Evolutionary conservation across 2,888 invertebrate species (phyloP), one percentile per base, ranked within the genome.

Genomic region (Athalia rosae): DNA sequence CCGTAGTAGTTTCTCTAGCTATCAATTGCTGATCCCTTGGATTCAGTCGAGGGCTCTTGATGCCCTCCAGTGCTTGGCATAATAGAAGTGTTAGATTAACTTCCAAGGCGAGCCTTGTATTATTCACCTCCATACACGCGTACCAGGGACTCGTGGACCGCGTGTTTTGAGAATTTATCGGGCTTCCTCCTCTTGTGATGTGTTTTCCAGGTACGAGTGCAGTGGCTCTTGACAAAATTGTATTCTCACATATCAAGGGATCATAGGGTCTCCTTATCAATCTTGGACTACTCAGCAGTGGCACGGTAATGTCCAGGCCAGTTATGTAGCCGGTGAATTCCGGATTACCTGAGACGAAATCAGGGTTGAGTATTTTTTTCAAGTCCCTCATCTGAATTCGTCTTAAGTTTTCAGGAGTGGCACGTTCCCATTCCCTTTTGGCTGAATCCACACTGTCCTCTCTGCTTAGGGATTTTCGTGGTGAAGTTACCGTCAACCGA

Each of bases 211-310:
- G 86, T 4, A 84, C 84, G 43, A 89, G 79, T 0, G 89, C 86
- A 0, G 89, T 89, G 7, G 89, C 86, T 45, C 88, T 81, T 1
- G 90, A 90, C 0, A 90, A 79, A 63, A 90, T 89, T 15, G 88
- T 88, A 50, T 90, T 89, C 50, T 89, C 89, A 73, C 89, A 89
- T n/a, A 90, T 89, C 0, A 90, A 79, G 0, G 90, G 89, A 80
- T 90, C 89, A 69, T 89, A 90, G 0, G 89, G 90, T 63, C 90
- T 83, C 53, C 88, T 83, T 6, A 89, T 84, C 0, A 89, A 82
- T 59, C 88, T 82, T 0, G 89, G 90, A 62, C 86, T 86, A n/a
- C 88, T 87, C 8, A 89, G 80, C 4, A 89, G 78, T 1, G 89
- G 87, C 0, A 88, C 85, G 3, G 78, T 87, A 0, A 87, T 84